Evolutionary conservation across 2,888 invertebrate genomes (phyloP), one percentile per base, ranked within the genome.

Genomic region (Pedicia rivosa): DNA sequence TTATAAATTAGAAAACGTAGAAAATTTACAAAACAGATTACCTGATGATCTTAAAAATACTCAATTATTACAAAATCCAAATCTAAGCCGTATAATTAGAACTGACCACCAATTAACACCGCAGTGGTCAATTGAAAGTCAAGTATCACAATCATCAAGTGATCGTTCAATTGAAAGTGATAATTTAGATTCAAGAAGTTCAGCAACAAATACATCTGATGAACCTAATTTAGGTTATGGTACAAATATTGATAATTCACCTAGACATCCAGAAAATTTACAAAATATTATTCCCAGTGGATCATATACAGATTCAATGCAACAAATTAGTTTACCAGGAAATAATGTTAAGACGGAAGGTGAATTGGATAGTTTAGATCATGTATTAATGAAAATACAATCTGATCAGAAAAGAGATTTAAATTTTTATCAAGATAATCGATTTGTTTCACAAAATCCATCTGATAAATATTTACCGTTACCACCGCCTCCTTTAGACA

Each of bases 51-150:
- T 10, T 25, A 38, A 24, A 35, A 32, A 36, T 44, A 47, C 43
- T 29, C 42, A 32, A 63, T 38, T 42, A 26, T 17, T 40, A 14
- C 41, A 38, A 36, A 40, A 44, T 16, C 32, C 41, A 5, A 42
- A 40, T 13, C 40, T 36, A 36, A 45, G 31, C 2, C 34, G 40
- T 9, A 29, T 39, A 12, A 35, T 40, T 7, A 27, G 29, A 17
- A 40, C 13, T 8, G 40, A 40, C 16, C 35, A 38, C 20, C 25
- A 28, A 26, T 43, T 55, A 36, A 61, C 72, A 14, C 72, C 72
- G 3, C 73, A 74, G 46, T 74, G 73, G 74, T 74, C 74, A 5
- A 70, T 69, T 37, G 74, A 74, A 50, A 73, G 73, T 24, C 72
- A 74, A 52, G 66, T 71, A 57, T 73, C 72, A 8, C 71, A 73